A percentile compares a stretch with the other conserved stretches of the same genome.
phyloP scores from a whole-genome alignment of 1,140 invertebrate genomes.

The Zelostemma sp. region DNA sequence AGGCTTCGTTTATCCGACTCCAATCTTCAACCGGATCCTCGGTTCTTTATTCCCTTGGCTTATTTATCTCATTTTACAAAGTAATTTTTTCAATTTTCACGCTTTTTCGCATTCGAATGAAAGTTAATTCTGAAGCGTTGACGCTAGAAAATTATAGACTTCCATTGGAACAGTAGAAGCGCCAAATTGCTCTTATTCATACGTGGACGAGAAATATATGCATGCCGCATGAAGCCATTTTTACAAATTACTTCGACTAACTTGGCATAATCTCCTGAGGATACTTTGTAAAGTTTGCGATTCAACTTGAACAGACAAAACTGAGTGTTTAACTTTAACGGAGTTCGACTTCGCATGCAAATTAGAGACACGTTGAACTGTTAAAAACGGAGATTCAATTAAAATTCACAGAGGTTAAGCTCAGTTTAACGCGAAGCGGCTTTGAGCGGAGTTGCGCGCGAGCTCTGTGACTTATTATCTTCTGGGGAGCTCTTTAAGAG shows the following conservation, averaged over 20 bases:
- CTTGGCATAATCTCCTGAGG: constrained; percentile 32
- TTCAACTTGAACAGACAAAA: constrained; percentile 37
- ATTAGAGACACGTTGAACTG: constrained; percentile 47
- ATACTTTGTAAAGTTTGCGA: constrained; percentile 38
- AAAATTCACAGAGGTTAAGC: constrained; percentile 51
- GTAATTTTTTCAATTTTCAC: not conserved
- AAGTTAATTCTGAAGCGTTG: no score
- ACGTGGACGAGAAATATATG: not conserved
- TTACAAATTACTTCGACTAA: constrained; percentile 33
- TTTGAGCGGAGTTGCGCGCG: constrained; percentile 44
- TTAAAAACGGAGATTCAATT: constrained; percentile 51
- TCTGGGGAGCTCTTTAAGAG: constrained; percentile 40
- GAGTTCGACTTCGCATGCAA: constrained; percentile 47
- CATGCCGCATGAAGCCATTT: constrained; percentile 21
- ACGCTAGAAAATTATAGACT: no score
- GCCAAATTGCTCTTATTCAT: no score
- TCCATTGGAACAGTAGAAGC: no score
- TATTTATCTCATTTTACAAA: no score
- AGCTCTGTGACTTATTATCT: constrained; percentile 49
- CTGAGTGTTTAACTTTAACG: constrained; percentile 42
- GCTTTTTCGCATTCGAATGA: no score
- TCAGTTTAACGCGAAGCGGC: constrained; percentile 44
- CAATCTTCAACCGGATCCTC: constrained; percentile 22
- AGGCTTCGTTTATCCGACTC: constrained; percentile 29
- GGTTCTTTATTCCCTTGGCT: not conserved